phyloP scores from a whole-genome alignment of 2,797 vertebrate genomes.

The Myotis vivesi region DNA sequence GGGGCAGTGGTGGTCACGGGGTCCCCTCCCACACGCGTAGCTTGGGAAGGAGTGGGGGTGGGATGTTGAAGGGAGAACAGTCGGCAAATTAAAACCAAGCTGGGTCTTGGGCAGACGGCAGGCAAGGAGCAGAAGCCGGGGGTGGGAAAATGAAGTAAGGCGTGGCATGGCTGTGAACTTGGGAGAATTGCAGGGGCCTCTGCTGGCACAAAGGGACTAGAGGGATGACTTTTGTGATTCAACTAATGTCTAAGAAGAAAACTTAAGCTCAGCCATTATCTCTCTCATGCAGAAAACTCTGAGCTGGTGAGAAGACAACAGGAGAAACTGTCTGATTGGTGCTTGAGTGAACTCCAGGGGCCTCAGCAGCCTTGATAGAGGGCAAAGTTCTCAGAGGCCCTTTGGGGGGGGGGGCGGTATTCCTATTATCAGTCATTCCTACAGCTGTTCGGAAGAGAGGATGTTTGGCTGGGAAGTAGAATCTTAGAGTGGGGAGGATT shows the following conservation, averaged over 20 bases:
- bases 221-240: neutral
- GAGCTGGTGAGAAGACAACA: neutral
- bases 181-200: neutral
- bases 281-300: neutral
- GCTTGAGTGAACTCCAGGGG: neutral
- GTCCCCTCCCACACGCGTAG: neutral
- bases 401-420: neutral
- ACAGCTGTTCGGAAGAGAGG: neutral
- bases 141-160: neutral
- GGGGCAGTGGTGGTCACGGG: neutral
- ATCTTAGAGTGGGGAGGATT: neutral
- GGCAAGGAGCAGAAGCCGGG: neutral
- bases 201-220: neutral
- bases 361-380: neutral
- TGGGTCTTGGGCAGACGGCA: neutral
- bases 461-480: neutral
- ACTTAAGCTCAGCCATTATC: neutral
- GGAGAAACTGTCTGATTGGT: neutral
- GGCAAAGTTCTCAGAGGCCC: neutral
- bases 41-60: neutral
- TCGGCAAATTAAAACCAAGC: neutral
- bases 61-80: neutral
- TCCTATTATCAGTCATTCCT: neutral
- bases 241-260: neutral
- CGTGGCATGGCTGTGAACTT: neutral